Conservation (phyloP, 1,140 invertebrate species). For the Galleria mellonella region DNA sequence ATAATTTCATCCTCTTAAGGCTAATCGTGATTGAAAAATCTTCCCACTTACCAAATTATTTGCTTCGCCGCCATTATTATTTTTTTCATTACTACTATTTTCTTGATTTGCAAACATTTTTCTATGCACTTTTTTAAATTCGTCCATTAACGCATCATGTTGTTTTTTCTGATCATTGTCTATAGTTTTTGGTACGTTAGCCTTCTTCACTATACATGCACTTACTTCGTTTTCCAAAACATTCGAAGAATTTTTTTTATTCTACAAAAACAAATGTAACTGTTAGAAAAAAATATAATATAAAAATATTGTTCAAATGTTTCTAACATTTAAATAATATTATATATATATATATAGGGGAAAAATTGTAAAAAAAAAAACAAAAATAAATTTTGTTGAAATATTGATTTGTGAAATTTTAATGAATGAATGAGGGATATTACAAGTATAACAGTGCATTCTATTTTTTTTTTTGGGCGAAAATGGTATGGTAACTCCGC, state of each 20-base stretch:
- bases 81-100: slow-evolving; percentile 3
- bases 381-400: too few relatives aligned
- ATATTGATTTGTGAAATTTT: too few relatives aligned
- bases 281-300: background rate
- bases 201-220: slow-evolving; percentile 32
- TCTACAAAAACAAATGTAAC: slow-evolving; percentile 23
- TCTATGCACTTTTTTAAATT: slow-evolving; percentile 88
- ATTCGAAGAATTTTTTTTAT: slow-evolving; percentile 29
- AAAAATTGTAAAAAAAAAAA: too few relatives aligned
- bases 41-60: slow-evolving; percentile 24
- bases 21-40: too few relatives aligned
- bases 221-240: slow-evolving; percentile 1
- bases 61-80: slow-evolving; percentile 14
- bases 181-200: slow-evolving; percentile 36
- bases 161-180: slow-evolving; percentile 78
- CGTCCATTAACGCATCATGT: slow-evolving; percentile 87
- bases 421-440: too few relatives aligned
- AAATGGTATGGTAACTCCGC: too few relatives aligned
- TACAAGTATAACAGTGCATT: too few relatives aligned
- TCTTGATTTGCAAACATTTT: slow-evolving; percentile 84
- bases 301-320: too few relatives aligned
- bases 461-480: too few relatives aligned
- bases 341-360: too few relatives aligned
- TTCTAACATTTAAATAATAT: too few relatives aligned
- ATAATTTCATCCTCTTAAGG: too few relatives aligned